Base-by-base conservation (phyloP, 2,113 vertebrate genomes). In the Zootoca vivipara region DNA sequence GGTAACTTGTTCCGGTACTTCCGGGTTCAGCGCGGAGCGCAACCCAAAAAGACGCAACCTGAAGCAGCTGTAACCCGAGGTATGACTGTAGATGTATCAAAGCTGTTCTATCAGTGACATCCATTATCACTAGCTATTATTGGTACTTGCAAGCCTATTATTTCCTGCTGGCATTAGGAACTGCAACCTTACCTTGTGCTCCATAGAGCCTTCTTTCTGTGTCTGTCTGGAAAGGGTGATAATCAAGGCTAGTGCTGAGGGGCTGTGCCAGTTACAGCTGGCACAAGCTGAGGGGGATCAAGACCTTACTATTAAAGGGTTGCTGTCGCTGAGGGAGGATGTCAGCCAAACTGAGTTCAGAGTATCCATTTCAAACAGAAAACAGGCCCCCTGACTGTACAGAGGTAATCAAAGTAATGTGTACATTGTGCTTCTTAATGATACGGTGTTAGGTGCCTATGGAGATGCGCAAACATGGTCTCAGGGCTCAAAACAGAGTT, bases 141-240 rank as follows among this genome's bases (percentile, higher is more conserved):
- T 87, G 85, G 16, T 80, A 93, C 84, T 89, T 89, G 33, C 72
- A 93, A 94, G 26, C 22, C 82, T 82, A 8, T 87, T 83, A 89
- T 93, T 94, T 93, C 90, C 72, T 88, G 81, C 56, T 91, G 16
- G 69, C 38, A 7, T 70, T 42, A 82, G 81, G 90, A 86, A 82
- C 78, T 86, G n/a, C 87, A 83, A 91, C 85, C 72, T 92, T 91
- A 83, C 30, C 75, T 42, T n/a, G 13, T 10, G 86, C 52, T 73
- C 56, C 80, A 5, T 0, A 81, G 4, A 2, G 80, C 85, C 18
- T 1, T n/a, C 46, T 40, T 3, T 62, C 85, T 90, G 90, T 79
- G 80, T 16, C 73, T 93, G 56, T 20, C 35, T 84, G 16, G 78
- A 85, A 88, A 69, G 46, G 26, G 78, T 87, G 67, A 73, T 85